A percentile compares a stretch with the other conserved stretches of the same genome.
Evolutionary conservation across 2,113 vertebrate species (phyloP).

Genomic region (Fregetta grallaria): DNA sequence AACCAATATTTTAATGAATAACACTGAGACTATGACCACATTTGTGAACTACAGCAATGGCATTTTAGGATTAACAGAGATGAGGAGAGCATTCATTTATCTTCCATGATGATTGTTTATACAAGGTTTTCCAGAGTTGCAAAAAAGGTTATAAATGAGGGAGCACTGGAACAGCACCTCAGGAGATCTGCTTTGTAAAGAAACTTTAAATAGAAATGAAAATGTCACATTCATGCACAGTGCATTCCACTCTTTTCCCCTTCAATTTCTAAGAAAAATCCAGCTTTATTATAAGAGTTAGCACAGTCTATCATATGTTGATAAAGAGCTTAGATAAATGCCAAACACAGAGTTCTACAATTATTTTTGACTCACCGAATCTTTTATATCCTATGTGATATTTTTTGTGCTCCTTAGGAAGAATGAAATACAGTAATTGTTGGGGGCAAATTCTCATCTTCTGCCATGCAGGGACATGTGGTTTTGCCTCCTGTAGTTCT

Average conservation of each 20-base stretch:
- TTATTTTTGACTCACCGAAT: not conserved
- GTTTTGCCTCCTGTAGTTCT: not conserved
- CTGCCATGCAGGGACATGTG: not conserved
- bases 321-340: conserved; percentile 22
- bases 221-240: conserved; percentile 16
- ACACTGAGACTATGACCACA: not conserved
- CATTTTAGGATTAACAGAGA: conserved; percentile 19
- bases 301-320: not conserved
- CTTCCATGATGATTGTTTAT: conserved; percentile 14
- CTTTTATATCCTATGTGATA: not conserved
- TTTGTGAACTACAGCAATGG: not conserved
- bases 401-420: not conserved
- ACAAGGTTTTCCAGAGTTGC: not conserved
- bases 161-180: not conserved
- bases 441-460: not conserved
- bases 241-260: not conserved
- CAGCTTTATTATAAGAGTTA: conserved; percentile 6
- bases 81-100: not conserved
- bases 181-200: not conserved
- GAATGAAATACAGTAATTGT: not conserved
- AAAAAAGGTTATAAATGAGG: conserved; percentile 27
- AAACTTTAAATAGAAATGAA: conserved; percentile 47
- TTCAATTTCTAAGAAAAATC: conserved; percentile 18
- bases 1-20: not conserved
- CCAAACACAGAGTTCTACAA: not conserved